phyloP scores from a whole-genome alignment of 2,113 vertebrate genomes.

The Pseudorasbora parva region DNA sequence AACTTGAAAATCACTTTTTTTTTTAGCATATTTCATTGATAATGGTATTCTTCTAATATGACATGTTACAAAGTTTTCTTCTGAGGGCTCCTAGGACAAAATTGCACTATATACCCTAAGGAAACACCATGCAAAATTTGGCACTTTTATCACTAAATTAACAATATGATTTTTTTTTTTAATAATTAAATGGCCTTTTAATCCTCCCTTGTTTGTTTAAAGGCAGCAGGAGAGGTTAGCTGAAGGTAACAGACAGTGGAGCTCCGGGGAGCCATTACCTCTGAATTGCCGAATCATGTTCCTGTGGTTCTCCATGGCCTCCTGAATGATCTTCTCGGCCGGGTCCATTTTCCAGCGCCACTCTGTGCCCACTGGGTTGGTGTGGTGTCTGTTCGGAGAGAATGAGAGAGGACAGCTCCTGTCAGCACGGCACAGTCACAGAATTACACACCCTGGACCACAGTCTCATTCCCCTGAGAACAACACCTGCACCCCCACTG shows the following conservation, averaged over 20 bases:
- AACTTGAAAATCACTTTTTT: too few species aligned
- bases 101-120: too few species aligned
- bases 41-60: too few species aligned
- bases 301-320: constrained; percentile 88
- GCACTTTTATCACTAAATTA: too few species aligned
- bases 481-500: background rate
- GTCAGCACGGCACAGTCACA: constrained; percentile 31
- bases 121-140: too few species aligned
- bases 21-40: too few species aligned
- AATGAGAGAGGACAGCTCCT: constrained; percentile 38
- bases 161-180: too few species aligned
- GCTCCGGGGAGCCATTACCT: constrained; percentile 74
- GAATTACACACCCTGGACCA: background rate
- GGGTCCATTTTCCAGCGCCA: constrained; percentile 97
- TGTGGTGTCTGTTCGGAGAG: constrained; percentile 84
- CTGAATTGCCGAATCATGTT: constrained; percentile 91
- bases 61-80: too few species aligned
- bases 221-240: background rate
- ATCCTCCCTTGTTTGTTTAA: too few species aligned
- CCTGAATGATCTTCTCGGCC: constrained; percentile 87
- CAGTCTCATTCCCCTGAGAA: constrained; percentile 11
- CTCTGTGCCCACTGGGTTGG: constrained; percentile 94
- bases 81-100: too few species aligned
- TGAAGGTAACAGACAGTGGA: background rate
- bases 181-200: too few species aligned